Base-by-base conservation (phyloP, 2,113 vertebrate species). In the Thoracochromis brauschi region DNA sequence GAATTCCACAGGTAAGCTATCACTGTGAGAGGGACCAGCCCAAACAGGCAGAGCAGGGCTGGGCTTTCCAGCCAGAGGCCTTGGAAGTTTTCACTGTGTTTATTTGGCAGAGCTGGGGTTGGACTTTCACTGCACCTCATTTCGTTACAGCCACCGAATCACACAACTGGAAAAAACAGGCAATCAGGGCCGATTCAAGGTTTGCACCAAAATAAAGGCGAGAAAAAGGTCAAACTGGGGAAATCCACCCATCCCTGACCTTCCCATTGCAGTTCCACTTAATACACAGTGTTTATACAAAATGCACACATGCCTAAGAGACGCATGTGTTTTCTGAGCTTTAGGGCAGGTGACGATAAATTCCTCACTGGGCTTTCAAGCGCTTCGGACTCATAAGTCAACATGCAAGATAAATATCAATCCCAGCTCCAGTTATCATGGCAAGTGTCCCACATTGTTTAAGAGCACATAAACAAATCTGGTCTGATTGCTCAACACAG, bases 1-100 rank as follows among this genome's bases (percentile, higher is more conserved):
- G 93, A 97, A 98, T 97, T 97, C 97, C 96, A 96, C 93, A 97
- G 94, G 94, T 96, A 97, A 96, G 96, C 94, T 94, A 96, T 97
- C 96, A 96, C 91, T 92, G 93, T 90, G 88, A 1, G 2, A 78
- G 84, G 89, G 3, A 96, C 97, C 95, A 95, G 98, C 96, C 96
- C 93, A 92, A 13, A 97, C 98, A 98, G 2, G 98, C 88, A 95
- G 68, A 86, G 85, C 85, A 93, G 95, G 95, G 95, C 95, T 95
- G 94, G 95, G 95, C 93, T 91, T 91, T 96, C 31, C 82, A 96
- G 91, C 96, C 96, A 96, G 95, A 95, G 95, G 95, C 95, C 87
- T 94, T 93, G 92, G 92, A 95, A 93, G 91, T 89, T 94, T 91
- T 95, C 86, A 91, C 91, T 86, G 93, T 94, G 87, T 95, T 96